Conservation (phyloP, 2,113 vertebrate genomes). For the Oreotrochilus melanogaster region DNA sequence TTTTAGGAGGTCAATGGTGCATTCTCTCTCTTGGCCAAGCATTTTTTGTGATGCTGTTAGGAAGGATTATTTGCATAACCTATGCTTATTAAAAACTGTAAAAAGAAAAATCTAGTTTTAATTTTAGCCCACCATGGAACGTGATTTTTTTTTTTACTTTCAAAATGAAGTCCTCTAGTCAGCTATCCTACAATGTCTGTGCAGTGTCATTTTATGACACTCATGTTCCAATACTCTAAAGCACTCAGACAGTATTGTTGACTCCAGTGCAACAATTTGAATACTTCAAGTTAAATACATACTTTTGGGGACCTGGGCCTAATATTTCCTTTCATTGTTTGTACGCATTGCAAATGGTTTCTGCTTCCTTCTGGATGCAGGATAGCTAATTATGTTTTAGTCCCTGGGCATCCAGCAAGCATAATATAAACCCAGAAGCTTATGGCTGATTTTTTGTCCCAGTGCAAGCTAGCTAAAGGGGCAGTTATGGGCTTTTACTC, state of each 20-base stretch:
- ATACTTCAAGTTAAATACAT: conserved; percentile 21
- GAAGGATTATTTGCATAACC: not conserved
- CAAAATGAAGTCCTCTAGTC: not conserved
- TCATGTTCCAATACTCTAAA: not conserved
- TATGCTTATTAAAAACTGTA: not conserved
- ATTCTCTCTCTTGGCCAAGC: conserved; percentile 29
- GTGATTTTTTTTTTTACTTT: not conserved
- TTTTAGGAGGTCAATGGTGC: conserved; percentile 66
- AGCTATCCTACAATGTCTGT: not conserved
- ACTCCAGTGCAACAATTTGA: conserved; percentile 43
- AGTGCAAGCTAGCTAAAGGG: not conserved
- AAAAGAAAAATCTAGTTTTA: not conserved
- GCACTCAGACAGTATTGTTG: conserved; percentile 10
- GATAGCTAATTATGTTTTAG: conserved; percentile 50
- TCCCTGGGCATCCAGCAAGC: conserved; percentile 31
- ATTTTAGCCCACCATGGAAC: not conserved
- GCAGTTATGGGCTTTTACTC: conserved; percentile 9
- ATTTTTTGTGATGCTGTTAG: conserved; percentile 27
- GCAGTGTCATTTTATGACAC: not conserved
- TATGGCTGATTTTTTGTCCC: conserved; percentile 22
- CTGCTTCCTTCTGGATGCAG: not conserved
- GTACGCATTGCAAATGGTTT: conserved; percentile 43
- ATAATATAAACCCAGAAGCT: conserved; percentile 53
- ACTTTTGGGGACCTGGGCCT: conserved; percentile 37
- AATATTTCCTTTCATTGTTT: conserved; percentile 47